phyloP scores from a whole-genome alignment of 2,888 invertebrate species.

The Neoitamus cyanurus region DNA sequence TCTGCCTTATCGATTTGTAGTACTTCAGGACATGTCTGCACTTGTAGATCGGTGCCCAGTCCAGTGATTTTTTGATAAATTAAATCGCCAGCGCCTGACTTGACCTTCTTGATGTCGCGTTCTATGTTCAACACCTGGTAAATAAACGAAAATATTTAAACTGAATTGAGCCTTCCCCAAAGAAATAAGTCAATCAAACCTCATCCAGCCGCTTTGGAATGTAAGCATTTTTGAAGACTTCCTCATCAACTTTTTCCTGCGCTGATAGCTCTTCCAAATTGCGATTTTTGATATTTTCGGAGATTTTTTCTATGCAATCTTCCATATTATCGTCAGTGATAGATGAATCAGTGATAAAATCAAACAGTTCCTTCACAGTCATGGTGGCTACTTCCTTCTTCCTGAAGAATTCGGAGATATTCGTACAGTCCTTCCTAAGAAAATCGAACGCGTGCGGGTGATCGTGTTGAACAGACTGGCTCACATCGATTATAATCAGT shows the following conservation, averaged over 20 bases:
- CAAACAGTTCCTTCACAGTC: conserved; percentile 91
- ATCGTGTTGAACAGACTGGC: conserved; percentile 98
- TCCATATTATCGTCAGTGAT: conserved; percentile 86
- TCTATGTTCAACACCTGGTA: conserved; percentile 87
- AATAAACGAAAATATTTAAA: conserved; percentile 52
- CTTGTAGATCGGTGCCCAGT: conserved; percentile 81
- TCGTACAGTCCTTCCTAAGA: conserved; percentile 93
- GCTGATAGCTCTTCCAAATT: conserved; percentile 75
- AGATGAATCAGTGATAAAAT: conserved; percentile 93
- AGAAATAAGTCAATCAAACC: conserved; percentile 67
- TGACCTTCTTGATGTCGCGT: conserved; percentile 48
- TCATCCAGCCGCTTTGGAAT: conserved; percentile 94
- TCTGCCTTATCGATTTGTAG: conserved; percentile 65
- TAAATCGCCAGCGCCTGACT: conserved; percentile 71
- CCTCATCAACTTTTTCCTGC: conserved; percentile 85
- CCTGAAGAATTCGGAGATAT: conserved; percentile 90
- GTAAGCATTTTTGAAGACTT: conserved; percentile 92
- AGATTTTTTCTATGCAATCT: conserved; percentile 78
- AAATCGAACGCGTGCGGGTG: conserved; percentile 96
- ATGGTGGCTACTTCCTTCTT: conserved; percentile 92
- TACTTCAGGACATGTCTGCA: conserved; percentile 77
- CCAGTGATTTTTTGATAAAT: conserved; percentile 90
- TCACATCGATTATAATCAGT: conserved; percentile 95
- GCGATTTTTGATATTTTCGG: conserved; percentile 74
- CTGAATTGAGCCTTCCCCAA: not conserved